These are phyloP conservation scores for Spheniscus mendiculus DNA, from an alignment of 2,113 vertebrate species.

Conservation along the genomic window DNA sequence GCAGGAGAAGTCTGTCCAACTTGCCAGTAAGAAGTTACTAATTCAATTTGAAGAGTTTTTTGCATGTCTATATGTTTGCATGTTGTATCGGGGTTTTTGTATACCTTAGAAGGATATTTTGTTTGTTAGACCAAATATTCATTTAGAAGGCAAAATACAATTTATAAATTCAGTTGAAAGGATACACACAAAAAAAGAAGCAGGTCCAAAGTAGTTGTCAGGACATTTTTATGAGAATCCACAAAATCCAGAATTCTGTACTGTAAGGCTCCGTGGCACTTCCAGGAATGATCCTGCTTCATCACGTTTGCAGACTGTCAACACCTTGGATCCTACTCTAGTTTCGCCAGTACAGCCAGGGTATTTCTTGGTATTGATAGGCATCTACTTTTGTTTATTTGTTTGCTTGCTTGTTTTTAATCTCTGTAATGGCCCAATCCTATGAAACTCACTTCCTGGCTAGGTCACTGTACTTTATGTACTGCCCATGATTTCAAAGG, in stretches of 20 bases:
- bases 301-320: neutral
- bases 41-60: neutral
- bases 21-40: neutral
- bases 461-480: neutral
- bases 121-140: neutral
- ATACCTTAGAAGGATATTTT: neutral
- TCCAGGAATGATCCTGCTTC: neutral
- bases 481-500: neutral
- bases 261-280: neutral
- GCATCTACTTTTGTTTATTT: neutral
- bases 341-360: neutral
- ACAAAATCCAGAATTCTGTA: neutral
- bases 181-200: neutral
- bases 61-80: neutral
- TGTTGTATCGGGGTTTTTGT: fast-evolving
- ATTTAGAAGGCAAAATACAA: neutral
- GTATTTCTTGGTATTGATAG: neutral
- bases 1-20: neutral
- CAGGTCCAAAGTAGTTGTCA: neutral
- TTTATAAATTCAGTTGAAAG: neutral
- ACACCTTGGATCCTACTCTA: neutral
- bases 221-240: neutral
- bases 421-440: neutral
- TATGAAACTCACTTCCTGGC: neutral
- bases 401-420: neutral